These are phyloP conservation scores for Pseudobourletiella spinata DNA, from an alignment of 1,140 invertebrate genomes.

Conservation along the genomic window DNA sequence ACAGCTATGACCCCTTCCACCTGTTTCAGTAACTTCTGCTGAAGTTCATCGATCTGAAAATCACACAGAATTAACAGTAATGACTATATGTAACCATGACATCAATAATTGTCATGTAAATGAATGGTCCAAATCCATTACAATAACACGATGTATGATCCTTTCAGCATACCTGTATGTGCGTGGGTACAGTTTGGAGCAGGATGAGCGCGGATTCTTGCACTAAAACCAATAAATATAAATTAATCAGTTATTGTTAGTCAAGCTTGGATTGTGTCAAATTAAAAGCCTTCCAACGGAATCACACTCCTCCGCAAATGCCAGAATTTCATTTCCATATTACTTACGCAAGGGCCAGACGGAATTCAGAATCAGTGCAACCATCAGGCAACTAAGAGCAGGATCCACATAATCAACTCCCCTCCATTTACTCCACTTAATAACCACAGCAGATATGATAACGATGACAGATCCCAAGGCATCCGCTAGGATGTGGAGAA, in stretches of 20 bases:
- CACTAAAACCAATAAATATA: slow-evolving; percentile 17
- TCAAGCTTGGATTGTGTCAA: no score
- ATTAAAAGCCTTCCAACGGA: no score
- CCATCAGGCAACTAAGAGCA: slow-evolving; percentile 72
- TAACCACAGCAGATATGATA: slow-evolving; percentile 80
- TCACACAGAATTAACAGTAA: no score
- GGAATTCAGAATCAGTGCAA: slow-evolving; percentile 67
- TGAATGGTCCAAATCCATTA: no score
- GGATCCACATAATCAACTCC: slow-evolving; percentile 82
- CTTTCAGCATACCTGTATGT: slow-evolving; percentile 38
- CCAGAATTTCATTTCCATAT: no score
- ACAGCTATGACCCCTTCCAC: slow-evolving; percentile 84
- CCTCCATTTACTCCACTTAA: slow-evolving; percentile 68
- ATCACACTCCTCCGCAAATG: no score
- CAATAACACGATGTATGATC: no score
- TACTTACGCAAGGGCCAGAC: slow-evolving; percentile 68
- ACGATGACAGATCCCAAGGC: slow-evolving; percentile 88
- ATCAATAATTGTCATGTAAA: no score
- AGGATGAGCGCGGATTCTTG: slow-evolving; percentile 43
- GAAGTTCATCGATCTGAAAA: slow-evolving; percentile 67
- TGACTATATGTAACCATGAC: no score
- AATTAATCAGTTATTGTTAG: neutral
- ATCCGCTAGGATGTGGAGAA: slow-evolving; percentile 93
- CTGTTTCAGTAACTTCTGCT: slow-evolving; percentile 68
- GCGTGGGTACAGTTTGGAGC: slow-evolving; percentile 45